phyloP scores from a whole-genome alignment of 2,797 vertebrate species.

The Sarcophilus harrisii region DNA sequence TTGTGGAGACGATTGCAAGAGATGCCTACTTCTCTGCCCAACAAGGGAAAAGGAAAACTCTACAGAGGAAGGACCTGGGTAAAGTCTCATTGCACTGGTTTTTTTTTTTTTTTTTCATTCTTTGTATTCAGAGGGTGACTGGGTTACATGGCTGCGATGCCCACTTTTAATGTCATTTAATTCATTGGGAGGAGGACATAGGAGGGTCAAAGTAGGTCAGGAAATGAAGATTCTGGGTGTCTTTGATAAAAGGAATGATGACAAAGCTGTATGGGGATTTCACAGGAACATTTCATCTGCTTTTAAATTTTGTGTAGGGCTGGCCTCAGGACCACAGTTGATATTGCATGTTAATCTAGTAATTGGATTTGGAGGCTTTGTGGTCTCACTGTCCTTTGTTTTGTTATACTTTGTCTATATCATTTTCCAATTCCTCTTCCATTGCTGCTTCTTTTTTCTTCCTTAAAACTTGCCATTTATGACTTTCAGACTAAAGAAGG shows the following conservation, averaged over 20 bases:
- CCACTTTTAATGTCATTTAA: not conserved
- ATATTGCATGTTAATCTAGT: not conserved
- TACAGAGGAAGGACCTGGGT: conserved; percentile 98
- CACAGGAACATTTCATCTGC: not conserved
- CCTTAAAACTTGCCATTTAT: not conserved
- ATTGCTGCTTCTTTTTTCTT: not conserved
- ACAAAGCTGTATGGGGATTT: not conserved
- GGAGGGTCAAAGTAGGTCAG: not conserved
- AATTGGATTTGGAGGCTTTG: not conserved
- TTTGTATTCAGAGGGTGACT: not conserved
- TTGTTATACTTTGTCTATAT: not conserved
- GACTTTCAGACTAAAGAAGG: conserved; percentile 24
- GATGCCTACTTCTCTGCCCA: conserved; percentile 95
- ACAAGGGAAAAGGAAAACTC: conserved; percentile 96
- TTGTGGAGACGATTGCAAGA: conserved; percentile 97
- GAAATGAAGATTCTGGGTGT: not conserved
- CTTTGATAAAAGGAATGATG: not conserved
- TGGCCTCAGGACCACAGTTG: not conserved
- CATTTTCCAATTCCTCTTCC: not conserved
- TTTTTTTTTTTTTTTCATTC: not conserved
- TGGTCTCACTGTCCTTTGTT: conserved; percentile 16
- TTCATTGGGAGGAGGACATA: not conserved
- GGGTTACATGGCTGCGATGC: not conserved
- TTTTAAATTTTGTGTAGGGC: not conserved
- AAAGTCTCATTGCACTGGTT: conserved; percentile 31